Base-by-base conservation (phyloP, 2,797 vertebrate genomes). In the Darevskia mixta region DNA sequence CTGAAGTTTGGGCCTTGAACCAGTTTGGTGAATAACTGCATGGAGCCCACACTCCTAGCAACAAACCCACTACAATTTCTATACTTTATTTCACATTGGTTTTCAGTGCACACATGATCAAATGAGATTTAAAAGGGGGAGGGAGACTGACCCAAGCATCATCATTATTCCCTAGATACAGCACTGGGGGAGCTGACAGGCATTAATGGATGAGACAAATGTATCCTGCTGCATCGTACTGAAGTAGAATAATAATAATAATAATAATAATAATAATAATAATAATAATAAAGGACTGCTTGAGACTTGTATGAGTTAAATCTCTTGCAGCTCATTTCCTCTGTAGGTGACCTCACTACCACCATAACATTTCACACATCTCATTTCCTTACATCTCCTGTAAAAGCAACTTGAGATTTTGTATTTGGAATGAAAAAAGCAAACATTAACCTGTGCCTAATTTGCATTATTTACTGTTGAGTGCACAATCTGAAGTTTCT, bases 21-120 rank as follows among this genome's bases (percentile, higher is more conserved):
- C 13, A 61, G 66, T 18, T 71, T 71, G 43, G 7, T 25, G n/a
- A 55, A 5, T 88, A 69, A 83, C 17, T 78, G 10, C 7, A 35
- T 79, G 18, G n/a, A 45, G 18, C 10, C 29, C 13, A 64, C 9
- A 25, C 41, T 29, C 27, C 17, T 41, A 61, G 17, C 7, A 71
- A 88, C 43, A 78, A 55, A 18, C 23, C 64, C 27, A 41, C 71
- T 43, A 71, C 8, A 10, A n/a, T 25, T 27, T 6, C 8, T 75
- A 11, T 75, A 45, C 72, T 82, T 87, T 67, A 82, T 66, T 75
- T 87, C 32, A 69, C 29, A 78, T 58, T 83, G 43, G 27, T 77
- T 83, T 83, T 79, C 35, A 79, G 67, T 69, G 13, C 29, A 71
- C 11, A n/a, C 45, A 72, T 38, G 32, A 83, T 43, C 83, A 67